phyloP scores from a whole-genome alignment of 2,888 invertebrate genomes.

The Drosophila mayaguana region DNA sequence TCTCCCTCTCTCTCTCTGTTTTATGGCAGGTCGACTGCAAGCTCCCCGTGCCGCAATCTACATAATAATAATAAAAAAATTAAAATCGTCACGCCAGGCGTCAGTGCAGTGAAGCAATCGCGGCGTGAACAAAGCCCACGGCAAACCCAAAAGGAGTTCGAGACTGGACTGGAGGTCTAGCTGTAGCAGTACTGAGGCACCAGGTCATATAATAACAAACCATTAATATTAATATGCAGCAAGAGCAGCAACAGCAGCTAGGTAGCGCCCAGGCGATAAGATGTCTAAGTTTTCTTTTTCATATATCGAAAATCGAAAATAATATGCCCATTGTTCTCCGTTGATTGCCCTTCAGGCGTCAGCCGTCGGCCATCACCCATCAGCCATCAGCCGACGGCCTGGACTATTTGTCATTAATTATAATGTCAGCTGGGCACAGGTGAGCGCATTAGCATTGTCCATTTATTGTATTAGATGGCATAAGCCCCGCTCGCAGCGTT shows the following conservation, averaged over 20 bases:
- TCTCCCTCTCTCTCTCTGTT: background rate
- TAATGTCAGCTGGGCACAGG: slow-evolving; percentile 68
- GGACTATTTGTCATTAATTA: slow-evolving; percentile 71
- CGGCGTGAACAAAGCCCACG: slow-evolving; percentile 71
- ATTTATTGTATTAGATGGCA: slow-evolving; percentile 65
- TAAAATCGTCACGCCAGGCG: slow-evolving; percentile 83
- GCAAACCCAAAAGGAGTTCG: slow-evolving; percentile 64
- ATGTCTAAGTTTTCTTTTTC: slow-evolving; percentile 27
- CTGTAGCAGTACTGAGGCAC: slow-evolving; percentile 55
- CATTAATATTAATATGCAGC: slow-evolving; percentile 73
- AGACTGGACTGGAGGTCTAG: slow-evolving; percentile 29
- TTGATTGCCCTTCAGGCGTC: slow-evolving; percentile 53
- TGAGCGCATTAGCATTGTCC: slow-evolving; percentile 68
- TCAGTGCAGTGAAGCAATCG: slow-evolving; percentile 74
- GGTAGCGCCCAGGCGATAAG: slow-evolving; percentile 59
- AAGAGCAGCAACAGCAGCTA: slow-evolving; percentile 34
- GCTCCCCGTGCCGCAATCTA: slow-evolving; percentile 66
- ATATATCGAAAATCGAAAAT: slow-evolving; percentile 66
- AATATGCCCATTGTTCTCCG: slow-evolving; percentile 52
- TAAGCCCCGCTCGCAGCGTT: slow-evolving; percentile 1
- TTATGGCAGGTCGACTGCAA: slow-evolving; percentile 55
- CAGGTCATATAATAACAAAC: slow-evolving; percentile 76
- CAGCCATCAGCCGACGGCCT: slow-evolving; percentile 24
- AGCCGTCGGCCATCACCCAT: background rate
- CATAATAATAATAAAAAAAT: slow-evolving; percentile 73